Evolutionary conservation across 2,888 invertebrate genomes (phyloP).

Genomic region (Trachelus iudaicus): DNA sequence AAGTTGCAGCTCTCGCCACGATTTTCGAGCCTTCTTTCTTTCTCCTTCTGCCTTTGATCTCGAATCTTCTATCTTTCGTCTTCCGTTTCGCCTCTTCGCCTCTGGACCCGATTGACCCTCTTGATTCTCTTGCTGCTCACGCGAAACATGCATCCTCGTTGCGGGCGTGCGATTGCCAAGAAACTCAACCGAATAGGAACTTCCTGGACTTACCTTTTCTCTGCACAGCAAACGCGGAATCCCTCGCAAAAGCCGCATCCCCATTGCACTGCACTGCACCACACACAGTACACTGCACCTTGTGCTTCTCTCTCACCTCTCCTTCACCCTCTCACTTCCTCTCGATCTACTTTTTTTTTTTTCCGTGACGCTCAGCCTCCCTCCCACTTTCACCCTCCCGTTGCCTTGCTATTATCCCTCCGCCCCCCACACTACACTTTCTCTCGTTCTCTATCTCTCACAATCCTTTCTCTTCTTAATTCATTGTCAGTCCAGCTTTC

Average conservation of each 20-base stretch:
- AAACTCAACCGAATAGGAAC: too few species aligned
- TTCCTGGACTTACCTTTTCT: conserved; percentile 20
- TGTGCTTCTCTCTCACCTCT: conserved; percentile 17
- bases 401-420: not conserved
- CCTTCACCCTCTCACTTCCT: conserved; percentile 10
- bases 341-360: conserved; percentile 1
- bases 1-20: too few species aligned
- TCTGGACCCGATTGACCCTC: too few species aligned
- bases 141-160: too few species aligned
- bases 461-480: not conserved
- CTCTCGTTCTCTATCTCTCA: not conserved
- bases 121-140: too few species aligned
- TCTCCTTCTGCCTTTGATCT: too few species aligned
- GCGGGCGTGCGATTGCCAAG: too few species aligned
- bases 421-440: not conserved
- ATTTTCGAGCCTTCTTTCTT: too few species aligned
- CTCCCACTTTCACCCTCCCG: conserved; percentile 6
- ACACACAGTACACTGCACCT: conserved; percentile 19
- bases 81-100: too few species aligned
- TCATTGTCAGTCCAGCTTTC: too few species aligned
- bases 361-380: conserved; percentile 10
- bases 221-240: conserved; percentile 23
- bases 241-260: conserved; percentile 26
- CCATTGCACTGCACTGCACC: conserved; percentile 35
- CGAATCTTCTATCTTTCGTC: too few species aligned